Percentiles rank a stretch among this genome's conserved stretches.
phyloP scores from a whole-genome alignment of 1,140 invertebrate species.

The Hypsibius dujardini region DNA sequence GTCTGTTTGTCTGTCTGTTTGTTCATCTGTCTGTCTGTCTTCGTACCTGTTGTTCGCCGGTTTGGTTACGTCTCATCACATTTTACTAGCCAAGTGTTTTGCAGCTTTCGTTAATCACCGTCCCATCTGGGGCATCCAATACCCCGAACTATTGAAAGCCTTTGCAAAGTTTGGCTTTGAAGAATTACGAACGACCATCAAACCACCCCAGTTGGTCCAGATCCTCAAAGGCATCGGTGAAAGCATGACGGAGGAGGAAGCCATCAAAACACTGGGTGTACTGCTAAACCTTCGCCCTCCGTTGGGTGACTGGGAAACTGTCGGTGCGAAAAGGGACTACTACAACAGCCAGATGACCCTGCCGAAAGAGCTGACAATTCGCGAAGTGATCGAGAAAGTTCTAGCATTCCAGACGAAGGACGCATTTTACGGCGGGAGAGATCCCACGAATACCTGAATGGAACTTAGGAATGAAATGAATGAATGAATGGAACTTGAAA shows the following conservation, averaged over 20 bases:
- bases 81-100: too few relatives aligned
- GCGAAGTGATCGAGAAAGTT: background rate
- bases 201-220: constrained; percentile 3
- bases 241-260: constrained; percentile 5
- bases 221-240: background rate
- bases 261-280: background rate
- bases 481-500: too few relatives aligned
- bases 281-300: background rate
- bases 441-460: background rate
- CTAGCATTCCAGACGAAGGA: background rate
- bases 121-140: background rate
- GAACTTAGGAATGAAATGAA: too few relatives aligned
- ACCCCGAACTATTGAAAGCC: background rate
- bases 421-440: background rate
- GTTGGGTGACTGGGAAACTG: background rate
- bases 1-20: too few relatives aligned
- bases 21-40: too few relatives aligned
- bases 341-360: background rate
- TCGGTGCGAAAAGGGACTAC: background rate
- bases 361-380: background rate
- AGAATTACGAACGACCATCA: background rate
- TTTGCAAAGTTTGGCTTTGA: constrained; percentile 1
- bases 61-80: too few relatives aligned
- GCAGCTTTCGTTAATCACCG: constrained; percentile 4
- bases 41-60: too few relatives aligned